These are phyloP conservation scores for Dasysyrphus albostriatus DNA, from an alignment of 2,888 invertebrate species.

Conservation along the genomic window DNA sequence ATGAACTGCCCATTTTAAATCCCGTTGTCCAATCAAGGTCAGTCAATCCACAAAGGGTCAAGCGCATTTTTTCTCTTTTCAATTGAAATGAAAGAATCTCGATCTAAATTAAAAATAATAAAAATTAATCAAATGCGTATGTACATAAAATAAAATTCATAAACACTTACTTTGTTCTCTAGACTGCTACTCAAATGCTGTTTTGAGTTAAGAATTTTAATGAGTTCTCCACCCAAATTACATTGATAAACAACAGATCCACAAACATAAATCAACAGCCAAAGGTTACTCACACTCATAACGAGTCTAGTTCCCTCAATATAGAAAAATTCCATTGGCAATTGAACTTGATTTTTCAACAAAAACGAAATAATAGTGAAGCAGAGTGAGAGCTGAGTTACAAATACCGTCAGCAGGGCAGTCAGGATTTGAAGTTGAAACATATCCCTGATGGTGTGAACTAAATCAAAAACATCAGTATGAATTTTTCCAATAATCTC, in stretches of 20 bases:
- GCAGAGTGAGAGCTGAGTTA: conserved; percentile 26
- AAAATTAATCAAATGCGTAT: neutral
- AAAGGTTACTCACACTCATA: conserved; percentile 13
- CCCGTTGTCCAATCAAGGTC: conserved; percentile 48
- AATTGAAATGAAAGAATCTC: conserved; percentile 49
- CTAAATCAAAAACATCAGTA: conserved; percentile 20
- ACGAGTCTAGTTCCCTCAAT: neutral
- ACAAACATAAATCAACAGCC: conserved; percentile 42
- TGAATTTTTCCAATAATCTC: conserved; percentile 52
- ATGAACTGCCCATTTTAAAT: conserved; percentile 17
- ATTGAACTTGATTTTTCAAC: neutral
- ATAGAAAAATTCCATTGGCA: conserved; percentile 29
- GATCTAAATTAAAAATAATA: conserved; percentile 25
- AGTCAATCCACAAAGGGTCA: conserved; percentile 41
- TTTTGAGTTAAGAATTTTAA: conserved; percentile 21
- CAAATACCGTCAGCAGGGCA: conserved; percentile 25
- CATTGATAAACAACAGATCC: conserved; percentile 39
- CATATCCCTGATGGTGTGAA: neutral
- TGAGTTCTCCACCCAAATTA: conserved; percentile 23
- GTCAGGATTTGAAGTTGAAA: conserved; percentile 44
- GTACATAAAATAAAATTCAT: neutral
- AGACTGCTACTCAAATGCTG: conserved; percentile 19
- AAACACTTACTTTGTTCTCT: conserved; percentile 33
- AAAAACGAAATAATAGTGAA: conserved; percentile 45
- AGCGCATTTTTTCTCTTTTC: conserved; percentile 30